Percentiles rank a stretch among this genome's conserved stretches.
Evolutionary conservation across 2,113 vertebrate species (phyloP).

Genomic region (Callithrix jacchus): DNA sequence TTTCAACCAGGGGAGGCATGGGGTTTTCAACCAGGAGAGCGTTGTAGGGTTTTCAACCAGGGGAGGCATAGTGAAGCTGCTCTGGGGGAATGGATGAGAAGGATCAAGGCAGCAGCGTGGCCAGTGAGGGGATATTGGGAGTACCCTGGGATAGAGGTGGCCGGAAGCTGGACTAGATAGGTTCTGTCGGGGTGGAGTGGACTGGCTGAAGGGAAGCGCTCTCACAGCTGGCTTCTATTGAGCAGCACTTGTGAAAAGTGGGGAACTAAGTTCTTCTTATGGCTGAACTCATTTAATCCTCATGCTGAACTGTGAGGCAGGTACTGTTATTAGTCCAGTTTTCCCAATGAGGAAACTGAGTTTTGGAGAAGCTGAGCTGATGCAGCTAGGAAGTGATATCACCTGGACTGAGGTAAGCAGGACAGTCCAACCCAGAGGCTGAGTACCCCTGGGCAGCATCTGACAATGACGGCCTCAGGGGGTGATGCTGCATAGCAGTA

Average conservation of each 20-base stretch:
- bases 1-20: background rate
- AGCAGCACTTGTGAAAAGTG: background rate
- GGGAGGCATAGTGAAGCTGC: background rate
- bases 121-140: accelerated
- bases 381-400: background rate
- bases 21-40: background rate
- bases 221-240: background rate
- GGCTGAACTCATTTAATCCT: background rate
- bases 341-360: background rate
- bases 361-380: background rate
- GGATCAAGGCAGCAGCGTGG: background rate
- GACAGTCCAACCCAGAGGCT: background rate
- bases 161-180: background rate
- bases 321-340: background rate
- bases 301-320: background rate
- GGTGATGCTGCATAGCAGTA: background rate
- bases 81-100: background rate
- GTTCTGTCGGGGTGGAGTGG: background rate
- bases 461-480: background rate
- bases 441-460: background rate
- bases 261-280: background rate
- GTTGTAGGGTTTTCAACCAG: background rate
- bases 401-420: background rate
- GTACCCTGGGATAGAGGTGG: background rate
- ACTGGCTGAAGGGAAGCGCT: background rate